Base-by-base conservation (phyloP, 2,888 invertebrate species). In the Cremastinae sp. region DNA sequence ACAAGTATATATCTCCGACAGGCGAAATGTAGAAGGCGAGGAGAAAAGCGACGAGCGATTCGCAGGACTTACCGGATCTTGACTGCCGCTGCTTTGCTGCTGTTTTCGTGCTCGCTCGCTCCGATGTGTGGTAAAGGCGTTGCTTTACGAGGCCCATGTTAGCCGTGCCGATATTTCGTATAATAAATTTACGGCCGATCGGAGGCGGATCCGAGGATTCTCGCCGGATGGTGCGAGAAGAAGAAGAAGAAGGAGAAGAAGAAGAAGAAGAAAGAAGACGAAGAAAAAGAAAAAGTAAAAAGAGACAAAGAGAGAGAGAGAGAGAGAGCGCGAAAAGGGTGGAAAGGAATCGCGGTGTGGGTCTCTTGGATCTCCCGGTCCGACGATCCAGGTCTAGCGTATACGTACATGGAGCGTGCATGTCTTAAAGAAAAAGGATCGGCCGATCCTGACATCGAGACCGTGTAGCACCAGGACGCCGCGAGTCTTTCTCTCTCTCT, bases 141-240 rank as follows among this genome's bases (percentile, higher is more conserved):
- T 73, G 59, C 73, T 73, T 73, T 73, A 73, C 66, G 75, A 73
- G 73, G 61, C 49, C 10, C 64, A 59, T 74, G 69, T 75, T 78
- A 75, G 72, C 65, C 75, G 41, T 59, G 71, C 74, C 75, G 78
- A 78, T 77, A 79, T 80, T 80, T 78, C 78, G 78, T 76, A 79
- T 79, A 79, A 80, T 79, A 80, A 80, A 80, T 80, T 79, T 79
- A 80, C 79, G 68, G 76, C 51, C 70, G 72, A 80, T 80, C 78
- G 76, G 74, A 79, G 79, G 79, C 71, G 78, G 70, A 68, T 68
- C 64, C 76, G 73, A 49, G 68, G 71, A 64, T 69, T 69, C 51
- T 51, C 22, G 51, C 58, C 22, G 18, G 14, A 10, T 53, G 20
- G n/a, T 41, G 61, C 35, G 61, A 20, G 45, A 56, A 28, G 28